Evolutionary conservation across 2,797 vertebrate species (phyloP), one percentile per base, ranked within the genome.

Genomic region (Poecilia velifera): DNA sequence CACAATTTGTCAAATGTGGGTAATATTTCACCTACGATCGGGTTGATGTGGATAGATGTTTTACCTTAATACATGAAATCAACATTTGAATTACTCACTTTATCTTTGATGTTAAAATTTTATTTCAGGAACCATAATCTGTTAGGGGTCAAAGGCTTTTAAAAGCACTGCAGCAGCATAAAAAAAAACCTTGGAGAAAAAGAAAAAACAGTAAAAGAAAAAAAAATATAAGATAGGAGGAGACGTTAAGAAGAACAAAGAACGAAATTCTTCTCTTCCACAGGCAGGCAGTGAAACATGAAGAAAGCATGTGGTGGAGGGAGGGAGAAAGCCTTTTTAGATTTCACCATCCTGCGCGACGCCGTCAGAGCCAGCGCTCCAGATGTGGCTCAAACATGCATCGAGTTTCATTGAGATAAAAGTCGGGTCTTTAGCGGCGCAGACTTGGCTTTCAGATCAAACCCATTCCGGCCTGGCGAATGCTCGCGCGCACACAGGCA

Each of bases 381-480:
- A 94, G 91, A 94, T 94, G 94, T 92, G 89, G 78, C 89, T 92
- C 92, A 43, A 91, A 91, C 91, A 89, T 89, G 91, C 87, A 68
- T 94, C 88, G 39, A 80, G 85, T 94, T 95, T 94, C 92, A 93
- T 76, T 87, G 86, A 82, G 83, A 87, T 90, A 86, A 89, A 90
- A 85, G 87, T 78, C 31, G 77, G 82, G 88, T 87, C 31, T 31
- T 31, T 31, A 31, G 31, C 31, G 76, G 81, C 86, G 87, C 55
- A 34, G 90, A 89, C 82, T 84, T n/a, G 0, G 78, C 81, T 80
- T 84, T 84, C 77, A 82, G 72, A 87, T 92, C 84, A 90, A 74
- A 89, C 82, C 31, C 86, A 72, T 34, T 76, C 72, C 80, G 76
- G 79, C 72, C 87, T 84, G 82, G 76, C 78, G 64, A 46, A 4